Conservation (phyloP, 2,113 vertebrate genomes). For the Tursiops truncatus region DNA sequence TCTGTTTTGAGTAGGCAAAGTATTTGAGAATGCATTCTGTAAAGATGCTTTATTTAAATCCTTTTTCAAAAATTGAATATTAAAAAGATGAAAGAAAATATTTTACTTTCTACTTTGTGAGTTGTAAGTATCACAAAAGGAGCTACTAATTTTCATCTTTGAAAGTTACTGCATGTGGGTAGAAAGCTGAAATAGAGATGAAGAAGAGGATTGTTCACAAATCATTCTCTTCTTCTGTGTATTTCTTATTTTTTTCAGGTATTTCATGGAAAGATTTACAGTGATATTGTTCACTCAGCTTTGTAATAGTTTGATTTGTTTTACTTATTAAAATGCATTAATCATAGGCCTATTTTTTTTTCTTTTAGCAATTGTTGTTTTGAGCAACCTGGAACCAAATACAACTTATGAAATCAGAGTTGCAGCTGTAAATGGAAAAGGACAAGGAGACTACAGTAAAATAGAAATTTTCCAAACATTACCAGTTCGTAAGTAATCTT, state of each 20-base stretch:
- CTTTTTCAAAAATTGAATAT: background rate
- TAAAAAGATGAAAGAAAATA: background rate
- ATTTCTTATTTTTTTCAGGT: background rate
- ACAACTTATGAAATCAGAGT: slow-evolving; percentile 97
- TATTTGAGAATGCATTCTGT: background rate
- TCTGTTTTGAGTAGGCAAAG: background rate
- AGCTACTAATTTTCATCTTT: background rate
- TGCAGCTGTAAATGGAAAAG: slow-evolving; percentile 97
- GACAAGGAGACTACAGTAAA: slow-evolving; percentile 97
- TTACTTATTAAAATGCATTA: background rate
- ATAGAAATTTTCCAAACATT: slow-evolving; percentile 95
- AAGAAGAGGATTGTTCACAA: background rate
- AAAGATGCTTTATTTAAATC: background rate
- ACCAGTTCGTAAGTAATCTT: slow-evolving; percentile 93
- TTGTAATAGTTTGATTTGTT: background rate
- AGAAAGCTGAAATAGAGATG: background rate
- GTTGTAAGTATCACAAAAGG: background rate
- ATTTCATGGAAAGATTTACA: background rate
- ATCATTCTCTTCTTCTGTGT: background rate
- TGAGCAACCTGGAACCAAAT: slow-evolving; percentile 96
- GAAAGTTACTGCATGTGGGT: background rate
- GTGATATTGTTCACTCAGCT: background rate
- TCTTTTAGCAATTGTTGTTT: slow-evolving; percentile 90
- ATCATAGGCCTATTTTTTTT: background rate
- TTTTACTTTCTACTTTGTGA: background rate